These are phyloP conservation scores for Stegodyphus dumicola DNA, from an alignment of 1,140 invertebrate genomes.

Conservation along the genomic window DNA sequence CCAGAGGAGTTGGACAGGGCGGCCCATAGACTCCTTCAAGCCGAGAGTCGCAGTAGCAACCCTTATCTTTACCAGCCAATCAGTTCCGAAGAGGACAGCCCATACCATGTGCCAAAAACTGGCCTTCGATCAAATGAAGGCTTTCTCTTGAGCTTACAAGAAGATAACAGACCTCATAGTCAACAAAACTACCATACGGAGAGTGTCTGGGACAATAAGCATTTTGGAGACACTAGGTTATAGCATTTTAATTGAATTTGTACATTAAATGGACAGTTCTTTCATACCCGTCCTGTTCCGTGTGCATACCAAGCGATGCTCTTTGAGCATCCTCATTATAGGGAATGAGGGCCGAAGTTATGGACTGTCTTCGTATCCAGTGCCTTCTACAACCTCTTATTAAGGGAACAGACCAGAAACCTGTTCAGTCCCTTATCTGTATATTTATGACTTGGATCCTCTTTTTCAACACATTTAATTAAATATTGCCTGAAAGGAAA, in stretches of 20 bases:
- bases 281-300: conserved; percentile 14
- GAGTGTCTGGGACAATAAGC: conserved; percentile 9
- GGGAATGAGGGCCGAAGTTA: not conserved
- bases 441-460: conserved; percentile 11
- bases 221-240: conserved; percentile 28
- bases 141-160: conserved; percentile 32
- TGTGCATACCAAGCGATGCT: not conserved
- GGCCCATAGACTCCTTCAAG: conserved; percentile 76
- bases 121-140: not conserved
- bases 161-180: conserved; percentile 21
- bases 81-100: conserved; percentile 4
- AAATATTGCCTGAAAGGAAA: not conserved
- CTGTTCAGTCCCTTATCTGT: not conserved
- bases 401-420: not conserved
- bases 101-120: conserved; percentile 3
- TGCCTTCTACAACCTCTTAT: conserved; percentile 8
- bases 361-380: conserved; percentile 6
- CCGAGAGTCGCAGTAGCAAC: conserved; percentile 53
- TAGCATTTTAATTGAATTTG: conserved; percentile 9
- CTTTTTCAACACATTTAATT: not conserved
- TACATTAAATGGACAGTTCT: conserved; percentile 14
- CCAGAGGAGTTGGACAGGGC: conserved; percentile 93
- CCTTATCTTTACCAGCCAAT: conserved; percentile 29
- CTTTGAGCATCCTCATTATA: not conserved
- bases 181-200: conserved; percentile 23